Base-by-base conservation (phyloP, 2,888 invertebrate genomes). In the Axea sp. region DNA sequence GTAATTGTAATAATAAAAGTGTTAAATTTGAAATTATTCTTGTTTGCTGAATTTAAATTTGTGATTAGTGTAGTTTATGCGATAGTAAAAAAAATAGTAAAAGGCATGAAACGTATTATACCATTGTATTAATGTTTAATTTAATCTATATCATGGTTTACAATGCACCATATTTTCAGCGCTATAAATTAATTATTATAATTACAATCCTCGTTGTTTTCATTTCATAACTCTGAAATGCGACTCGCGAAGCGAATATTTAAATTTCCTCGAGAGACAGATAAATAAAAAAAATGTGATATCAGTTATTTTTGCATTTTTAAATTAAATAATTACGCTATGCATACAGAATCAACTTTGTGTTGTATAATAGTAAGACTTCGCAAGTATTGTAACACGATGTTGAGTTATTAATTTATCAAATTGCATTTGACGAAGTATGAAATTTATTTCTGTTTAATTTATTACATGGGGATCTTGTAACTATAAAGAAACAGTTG, bases 201-300 rank as follows among this genome's bases (percentile, higher is more conserved):
- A 41, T 41, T 41, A 41, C 6, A 22, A 37, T 37, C 19, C 7
- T 22, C 8, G 9, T 41, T 41, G 6, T 22, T 41, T 24, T 11
- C 22, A 17, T 41, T 24, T 11, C 12, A n/a, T 19, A 5, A 9
- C 19, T 3, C 8, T 22, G 41, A 41, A 41, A 41, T 41, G 41
- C 22, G 12, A 41, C 41, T 41, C 24, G 41, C 24, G 41, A 41
- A 22, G 24, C 41, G 24, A 41, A 12, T 41, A 41, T 41, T 41
- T 41, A 24, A 41, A 41, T 24, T 41, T n/a, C 24, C 22, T 24
- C 24, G 24, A 6, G 11, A 17, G 24, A 11, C 3, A 12, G 12
- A 24, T 24, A 41, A 41, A 41, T 41, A 41, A 41, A 24, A 41
- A 41, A 41, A 3, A 14, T 31, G 12, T 8, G 24, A 31, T 31